Percentiles rank a stretch among this genome's conserved stretches.
These are phyloP conservation scores for Lithophane ornitopus DNA, from an alignment of 2,888 invertebrate genomes.

Conservation along the genomic window DNA sequence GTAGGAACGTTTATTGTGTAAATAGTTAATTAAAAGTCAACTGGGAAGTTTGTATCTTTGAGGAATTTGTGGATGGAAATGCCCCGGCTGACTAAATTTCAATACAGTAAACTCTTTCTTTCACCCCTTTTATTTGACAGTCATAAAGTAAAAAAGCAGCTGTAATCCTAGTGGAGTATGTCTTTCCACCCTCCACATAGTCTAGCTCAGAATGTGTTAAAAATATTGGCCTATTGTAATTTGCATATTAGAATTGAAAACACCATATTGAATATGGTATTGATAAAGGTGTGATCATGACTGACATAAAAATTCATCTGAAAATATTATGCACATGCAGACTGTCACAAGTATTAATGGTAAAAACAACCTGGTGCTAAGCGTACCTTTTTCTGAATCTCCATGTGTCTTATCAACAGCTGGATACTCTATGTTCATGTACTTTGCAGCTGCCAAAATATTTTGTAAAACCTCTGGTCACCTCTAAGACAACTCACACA, in stretches of 20 bases:
- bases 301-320: neutral
- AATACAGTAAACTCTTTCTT: neutral
- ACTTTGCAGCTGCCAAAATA: neutral
- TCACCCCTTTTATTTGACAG: neutral
- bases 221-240: neutral
- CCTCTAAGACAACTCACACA: neutral
- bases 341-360: neutral
- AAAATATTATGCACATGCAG: neutral
- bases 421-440: neutral
- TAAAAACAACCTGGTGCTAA: neutral
- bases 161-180: too few species aligned
- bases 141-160: neutral
- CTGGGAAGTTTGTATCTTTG: neutral
- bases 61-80: neutral
- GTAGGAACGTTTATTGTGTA: neutral
- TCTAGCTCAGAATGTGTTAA: neutral
- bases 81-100: neutral
- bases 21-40: neutral
- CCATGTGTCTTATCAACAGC: neutral
- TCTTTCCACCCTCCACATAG: neutral
- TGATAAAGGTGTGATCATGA: neutral
- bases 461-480: neutral
- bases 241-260: neutral
- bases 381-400: neutral
- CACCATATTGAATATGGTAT: too few species aligned